Conservation (phyloP, 1,140 invertebrate genomes). For the Sesamia nonagrioides region DNA sequence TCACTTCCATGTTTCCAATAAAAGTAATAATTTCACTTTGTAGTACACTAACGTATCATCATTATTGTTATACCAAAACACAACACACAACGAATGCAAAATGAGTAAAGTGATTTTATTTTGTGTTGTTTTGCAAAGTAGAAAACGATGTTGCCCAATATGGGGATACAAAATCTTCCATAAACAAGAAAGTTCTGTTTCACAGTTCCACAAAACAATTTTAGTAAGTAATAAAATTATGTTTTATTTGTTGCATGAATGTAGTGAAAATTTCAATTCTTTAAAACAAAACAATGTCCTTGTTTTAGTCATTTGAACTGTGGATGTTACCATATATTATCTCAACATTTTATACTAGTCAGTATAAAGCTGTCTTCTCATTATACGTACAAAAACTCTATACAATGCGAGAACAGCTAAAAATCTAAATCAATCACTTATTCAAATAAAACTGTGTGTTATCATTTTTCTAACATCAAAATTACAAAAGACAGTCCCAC, state of each 20-base stretch:
- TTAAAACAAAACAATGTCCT: too few species aligned
- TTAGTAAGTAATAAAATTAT: background rate
- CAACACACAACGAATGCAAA: constrained; percentile 84
- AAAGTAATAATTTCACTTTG: constrained; percentile 69
- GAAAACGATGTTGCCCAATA: constrained; percentile 64
- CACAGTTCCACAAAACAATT: background rate
- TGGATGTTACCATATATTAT: too few species aligned
- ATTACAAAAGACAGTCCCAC: too few species aligned
- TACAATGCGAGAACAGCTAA: too few species aligned
- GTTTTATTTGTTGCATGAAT: background rate
- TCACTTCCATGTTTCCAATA: constrained; percentile 79
- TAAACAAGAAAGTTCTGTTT: background rate
- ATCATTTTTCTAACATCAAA: too few species aligned
- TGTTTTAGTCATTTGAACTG: too few species aligned
- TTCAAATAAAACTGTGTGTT: too few species aligned
- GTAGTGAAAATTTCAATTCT: too few species aligned
- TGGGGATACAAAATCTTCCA: constrained; percentile 33
- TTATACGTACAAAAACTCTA: too few species aligned
- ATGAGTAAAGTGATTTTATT: constrained; percentile 87
- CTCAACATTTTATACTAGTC: too few species aligned
- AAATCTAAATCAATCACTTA: too few species aligned
- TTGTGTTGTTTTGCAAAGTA: constrained; percentile 84
- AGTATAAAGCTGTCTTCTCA: too few species aligned
- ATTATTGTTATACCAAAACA: constrained; percentile 73
- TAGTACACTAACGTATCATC: constrained; percentile 72